phyloP scores from a whole-genome alignment of 92 coral and sea anemone genomes.

The Zoanthus sansibaricus region DNA sequence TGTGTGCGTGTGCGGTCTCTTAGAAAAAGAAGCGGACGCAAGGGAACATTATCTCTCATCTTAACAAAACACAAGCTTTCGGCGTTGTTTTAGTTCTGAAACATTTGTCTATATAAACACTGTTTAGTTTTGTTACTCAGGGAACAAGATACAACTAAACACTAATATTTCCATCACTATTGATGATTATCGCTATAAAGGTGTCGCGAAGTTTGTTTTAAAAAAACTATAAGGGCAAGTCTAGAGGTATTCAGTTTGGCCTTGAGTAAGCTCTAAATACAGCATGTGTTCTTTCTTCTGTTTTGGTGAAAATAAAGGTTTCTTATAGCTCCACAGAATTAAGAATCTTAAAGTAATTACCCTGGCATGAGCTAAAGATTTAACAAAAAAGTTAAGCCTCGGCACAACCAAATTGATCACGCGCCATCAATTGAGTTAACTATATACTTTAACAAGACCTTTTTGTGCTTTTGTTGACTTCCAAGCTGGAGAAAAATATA shows the following conservation, averaged over 20 bases:
- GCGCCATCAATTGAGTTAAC: neutral
- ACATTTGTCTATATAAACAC: neutral
- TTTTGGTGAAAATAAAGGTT: neutral
- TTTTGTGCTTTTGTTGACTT: conserved; percentile 30
- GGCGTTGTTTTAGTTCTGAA: neutral
- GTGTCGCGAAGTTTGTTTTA: no score
- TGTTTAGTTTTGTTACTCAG: neutral
- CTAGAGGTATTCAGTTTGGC: no score
- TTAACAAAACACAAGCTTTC: neutral
- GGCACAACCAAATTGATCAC: neutral
- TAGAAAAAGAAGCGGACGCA: neutral
- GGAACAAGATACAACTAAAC: neutral
- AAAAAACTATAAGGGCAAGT: no score
- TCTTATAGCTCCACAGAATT: neutral
- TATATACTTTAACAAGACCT: neutral
- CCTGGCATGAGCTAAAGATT: neutral
- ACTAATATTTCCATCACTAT: neutral
- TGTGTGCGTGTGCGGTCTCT: neutral
- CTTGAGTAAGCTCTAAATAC: no score
- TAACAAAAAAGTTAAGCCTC: neutral
- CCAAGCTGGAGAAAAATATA: conserved; percentile 11
- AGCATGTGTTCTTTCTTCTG: no score
- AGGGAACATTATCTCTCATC: neutral
- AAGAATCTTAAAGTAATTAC: neutral
- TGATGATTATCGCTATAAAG: neutral